Base-by-base conservation (phyloP, 2,888 invertebrate genomes). In the Drosophila mulleri region DNA sequence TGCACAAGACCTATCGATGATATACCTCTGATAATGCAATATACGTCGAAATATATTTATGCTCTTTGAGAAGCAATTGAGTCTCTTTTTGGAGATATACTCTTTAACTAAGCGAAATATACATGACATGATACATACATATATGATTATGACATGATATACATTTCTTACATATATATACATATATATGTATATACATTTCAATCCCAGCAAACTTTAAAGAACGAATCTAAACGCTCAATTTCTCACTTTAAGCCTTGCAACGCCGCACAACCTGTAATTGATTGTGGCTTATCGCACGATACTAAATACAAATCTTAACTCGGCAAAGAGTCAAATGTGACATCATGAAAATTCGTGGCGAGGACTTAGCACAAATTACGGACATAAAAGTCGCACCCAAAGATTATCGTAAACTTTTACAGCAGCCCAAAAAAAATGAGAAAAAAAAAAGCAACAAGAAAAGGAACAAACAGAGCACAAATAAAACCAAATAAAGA, bases 351-450 rank as follows among this genome's bases (percentile, higher is more conserved):
- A 76, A 67, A 77, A 80, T 57, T 48, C 65, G 50, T 60, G 69
- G 70, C 44, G 54, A 59, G 47, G 80, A 52, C 60, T 35, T 48
- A 52, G 70, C 56, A n/a, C 62, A 80, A 77, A 80, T 77, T 57
- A 71, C 75, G 57, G 47, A 62, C 68, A 77, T 75, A 70, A 70
- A 79, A 75, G 16, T 53, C 54, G 59, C 57, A 76, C 76, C 73
- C 59, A 80, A 71, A 75, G 80, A 86, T 69, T 73, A 67, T 72
- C 81, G 81, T 83, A 83, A 88, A 86, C 72, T 78, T 83, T 78
- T 72, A 88, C 78, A 86, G 53, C 88, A 64, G 41, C 54, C 65
- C 56, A 53, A 35, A 20, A 14, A 35, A 52, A n/a, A n/a, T 39
- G 39, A n/a, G 39, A 39, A 3, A n/a, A 39, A n/a, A n/a, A 39